phyloP scores from a whole-genome alignment of 2,113 vertebrate genomes.

The Morone saxatilis region DNA sequence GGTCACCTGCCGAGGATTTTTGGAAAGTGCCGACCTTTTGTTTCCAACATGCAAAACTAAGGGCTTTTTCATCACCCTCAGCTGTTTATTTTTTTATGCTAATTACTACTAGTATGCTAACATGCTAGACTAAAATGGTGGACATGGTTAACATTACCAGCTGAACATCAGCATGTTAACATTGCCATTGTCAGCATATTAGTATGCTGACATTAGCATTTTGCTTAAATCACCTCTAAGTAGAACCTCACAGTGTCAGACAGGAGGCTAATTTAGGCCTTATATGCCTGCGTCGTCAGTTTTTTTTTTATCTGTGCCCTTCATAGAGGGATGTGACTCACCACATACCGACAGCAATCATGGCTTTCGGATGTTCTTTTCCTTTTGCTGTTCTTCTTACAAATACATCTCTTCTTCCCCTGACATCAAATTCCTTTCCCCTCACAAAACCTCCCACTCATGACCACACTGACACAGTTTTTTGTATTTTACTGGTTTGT shows the following conservation, averaged over 20 bases:
- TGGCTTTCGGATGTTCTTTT: neutral
- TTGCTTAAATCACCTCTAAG: neutral
- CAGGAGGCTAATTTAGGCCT: neutral
- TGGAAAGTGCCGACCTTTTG: no score
- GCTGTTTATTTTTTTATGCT: neutral
- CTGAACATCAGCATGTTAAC: no score
- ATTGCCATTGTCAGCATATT: neutral
- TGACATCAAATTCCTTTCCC: neutral
- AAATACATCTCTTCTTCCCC: neutral
- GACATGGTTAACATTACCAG: no score
- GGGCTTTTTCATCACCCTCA: neutral
- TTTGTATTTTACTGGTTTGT: neutral
- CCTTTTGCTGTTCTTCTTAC: neutral
- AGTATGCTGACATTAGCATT: neutral
- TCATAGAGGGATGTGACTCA: neutral
- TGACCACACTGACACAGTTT: neutral
- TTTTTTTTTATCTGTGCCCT: neutral
- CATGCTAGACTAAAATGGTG: neutral
- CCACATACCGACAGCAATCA: neutral
- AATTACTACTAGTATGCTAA: neutral
- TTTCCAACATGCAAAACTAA: neutral
- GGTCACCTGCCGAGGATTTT: no score
- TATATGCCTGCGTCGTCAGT: neutral
- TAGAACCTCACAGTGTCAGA: neutral
- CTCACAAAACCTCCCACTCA: slow-evolving; percentile 5